Percentiles rank a stretch among this genome's conserved stretches.
Evolutionary conservation across 2,113 vertebrate genomes (phyloP).

Genomic region (Lepus americanus): DNA sequence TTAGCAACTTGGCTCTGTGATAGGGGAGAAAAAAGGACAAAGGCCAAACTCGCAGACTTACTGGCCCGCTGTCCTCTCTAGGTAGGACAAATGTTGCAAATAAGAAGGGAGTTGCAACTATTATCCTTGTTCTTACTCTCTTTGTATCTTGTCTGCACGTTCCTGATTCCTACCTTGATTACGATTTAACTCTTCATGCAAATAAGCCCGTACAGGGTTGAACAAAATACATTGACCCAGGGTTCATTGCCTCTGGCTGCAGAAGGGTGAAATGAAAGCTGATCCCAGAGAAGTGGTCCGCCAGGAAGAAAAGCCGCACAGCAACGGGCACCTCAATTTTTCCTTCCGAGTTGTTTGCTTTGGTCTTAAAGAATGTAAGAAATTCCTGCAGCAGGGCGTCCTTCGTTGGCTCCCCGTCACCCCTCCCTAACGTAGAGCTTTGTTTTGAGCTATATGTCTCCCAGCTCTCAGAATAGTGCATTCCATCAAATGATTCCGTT

Average conservation of each 20-base stretch:
- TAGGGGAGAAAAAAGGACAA: conserved; percentile 1
- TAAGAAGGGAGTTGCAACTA: not conserved
- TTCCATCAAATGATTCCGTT: conserved; percentile 69
- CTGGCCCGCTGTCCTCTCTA: not conserved
- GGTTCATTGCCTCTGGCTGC: not conserved
- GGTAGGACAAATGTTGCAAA: not conserved
- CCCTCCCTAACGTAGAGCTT: conserved; percentile 54
- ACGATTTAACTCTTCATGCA: not conserved
- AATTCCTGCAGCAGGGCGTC: conserved; percentile 55
- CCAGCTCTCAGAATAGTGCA: conserved; percentile 43
- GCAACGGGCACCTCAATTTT: conserved; percentile 5
- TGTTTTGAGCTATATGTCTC: conserved; percentile 74
- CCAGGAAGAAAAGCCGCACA: conserved; percentile 26
- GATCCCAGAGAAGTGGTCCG: not conserved
- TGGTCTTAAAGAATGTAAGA: conserved; percentile 67
- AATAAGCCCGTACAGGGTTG: not conserved
- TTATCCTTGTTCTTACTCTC: conserved; percentile 22
- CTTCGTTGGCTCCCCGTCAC: not conserved
- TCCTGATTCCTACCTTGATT: conserved; percentile 1
- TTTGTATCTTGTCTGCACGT: not conserved
- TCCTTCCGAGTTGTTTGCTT: conserved; percentile 62
- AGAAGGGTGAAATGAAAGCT: conserved; percentile 39
- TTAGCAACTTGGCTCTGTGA: conserved; percentile 22
- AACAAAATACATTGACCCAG: conserved; percentile 15
- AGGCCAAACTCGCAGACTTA: not conserved